Evolutionary conservation across 30 jellyfish, hydroid and myxozoan genomes (phyloP).

Genomic region (Aurelia sp.): DNA sequence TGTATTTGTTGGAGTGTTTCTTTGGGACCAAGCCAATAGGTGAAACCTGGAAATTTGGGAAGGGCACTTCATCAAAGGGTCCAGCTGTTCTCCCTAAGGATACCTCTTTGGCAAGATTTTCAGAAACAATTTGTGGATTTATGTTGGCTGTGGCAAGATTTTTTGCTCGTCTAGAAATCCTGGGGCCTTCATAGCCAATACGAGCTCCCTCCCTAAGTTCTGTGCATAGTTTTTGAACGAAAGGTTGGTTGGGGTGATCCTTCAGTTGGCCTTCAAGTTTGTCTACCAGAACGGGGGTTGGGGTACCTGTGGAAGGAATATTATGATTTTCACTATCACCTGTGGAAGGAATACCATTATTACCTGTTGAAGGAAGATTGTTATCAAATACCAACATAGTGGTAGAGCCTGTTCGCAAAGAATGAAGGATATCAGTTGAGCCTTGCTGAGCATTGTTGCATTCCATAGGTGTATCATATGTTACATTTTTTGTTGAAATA

Average conservation of each 20-base stretch:
- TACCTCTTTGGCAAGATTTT: too few species aligned
- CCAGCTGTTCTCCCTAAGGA: too few species aligned
- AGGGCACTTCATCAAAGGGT: too few species aligned
- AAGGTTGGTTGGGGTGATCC: slow-evolving; percentile 4
- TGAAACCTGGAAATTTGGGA: too few species aligned
- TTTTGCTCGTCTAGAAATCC: too few species aligned
- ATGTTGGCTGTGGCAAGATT: too few species aligned
- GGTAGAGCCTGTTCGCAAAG: background rate
- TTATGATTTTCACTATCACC: background rate
- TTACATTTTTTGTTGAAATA: too few species aligned
- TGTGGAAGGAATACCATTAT: background rate
- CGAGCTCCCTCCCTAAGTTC: slow-evolving; percentile 4
- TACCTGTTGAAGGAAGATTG: background rate
- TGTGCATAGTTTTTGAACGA: slow-evolving; percentile 2
- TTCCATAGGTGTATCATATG: too few species aligned
- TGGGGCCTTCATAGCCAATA: too few species aligned
- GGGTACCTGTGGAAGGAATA: background rate
- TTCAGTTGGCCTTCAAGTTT: background rate
- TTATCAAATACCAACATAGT: background rate
- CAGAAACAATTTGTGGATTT: too few species aligned
- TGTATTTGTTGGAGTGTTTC: too few species aligned
- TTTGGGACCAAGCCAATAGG: too few species aligned
- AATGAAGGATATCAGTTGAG: background rate
- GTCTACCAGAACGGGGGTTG: background rate
- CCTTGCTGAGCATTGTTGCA: background rate